Evolutionary conservation across 1,140 invertebrate genomes (phyloP), one percentile per base, ranked within the genome.

Genomic region (Lepidurus couesii): DNA sequence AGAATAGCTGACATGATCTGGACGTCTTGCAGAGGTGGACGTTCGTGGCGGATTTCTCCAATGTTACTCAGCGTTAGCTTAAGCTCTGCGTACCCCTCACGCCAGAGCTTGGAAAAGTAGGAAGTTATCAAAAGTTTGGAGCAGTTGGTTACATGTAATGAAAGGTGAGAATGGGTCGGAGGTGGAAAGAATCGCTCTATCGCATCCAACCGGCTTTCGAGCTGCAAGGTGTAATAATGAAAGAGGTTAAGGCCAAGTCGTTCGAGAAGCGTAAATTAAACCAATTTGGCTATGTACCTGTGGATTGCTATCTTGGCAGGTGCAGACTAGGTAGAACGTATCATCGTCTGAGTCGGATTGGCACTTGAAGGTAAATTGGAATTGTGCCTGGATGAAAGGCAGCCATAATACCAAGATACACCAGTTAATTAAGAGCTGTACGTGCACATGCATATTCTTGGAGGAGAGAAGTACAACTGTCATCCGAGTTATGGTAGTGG

Each of bases 401-500:
- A 65, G 21, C 16, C 53, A 65, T 65, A 65, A 7, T 13, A 65
- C 53, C 53, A 65, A 16, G 16, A 13, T 65, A 16, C 53, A 65
- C 53, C 53, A 65, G n/a, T 65, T 65, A 65, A 65, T 65, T 65
- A 65, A 21, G 53, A 65, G 53, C 53, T n/a, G 16, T 16, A 1
- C 21, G 16, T 65, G n/a, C 53, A 65, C 53, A 8, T 65, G 53
- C 53, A 65, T 65, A 65, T 13, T 65, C 16, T 65, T 21, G 21
- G 53, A 16, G 0, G 53, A 65, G 53, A 65, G 53, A 16, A 65
- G 16, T 65, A 9, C 21, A 65, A 65, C 53, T 65, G 53, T 65
- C 53, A 65, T 65, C 53, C 53, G 21, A 13, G 53, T 65, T 65
- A 65, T 65, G 53, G 53, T 65, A 65, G 53, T 65, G 53, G 21